Percentiles rank a stretch among this genome's conserved stretches.
Evolutionary conservation across 64 coral and sea anemone species (phyloP).

Genomic region (Montipora efflorescens): DNA sequence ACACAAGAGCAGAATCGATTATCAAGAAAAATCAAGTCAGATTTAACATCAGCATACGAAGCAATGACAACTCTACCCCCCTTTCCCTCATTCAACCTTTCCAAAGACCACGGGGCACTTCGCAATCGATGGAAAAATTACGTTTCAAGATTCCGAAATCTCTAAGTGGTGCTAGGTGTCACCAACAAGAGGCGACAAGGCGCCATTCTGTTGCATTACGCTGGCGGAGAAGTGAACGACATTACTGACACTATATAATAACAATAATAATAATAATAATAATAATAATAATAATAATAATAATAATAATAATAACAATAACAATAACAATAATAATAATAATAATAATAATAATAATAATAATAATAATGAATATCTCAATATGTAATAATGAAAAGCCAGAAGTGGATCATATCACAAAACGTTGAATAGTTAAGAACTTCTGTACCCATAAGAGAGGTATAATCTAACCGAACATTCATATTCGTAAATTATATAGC

Average conservation of each 20-base stretch:
- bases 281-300: no score
- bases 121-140: conserved; percentile 67
- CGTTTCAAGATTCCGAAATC: conserved; percentile 44
- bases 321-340: no score
- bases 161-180: conserved; percentile 35
- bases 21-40: not conserved
- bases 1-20: not conserved
- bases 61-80: conserved; percentile 12
- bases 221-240: not conserved
- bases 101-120: conserved; percentile 14
- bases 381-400: no score
- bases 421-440: no score
- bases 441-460: no score
- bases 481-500: no score
- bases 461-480: no score
- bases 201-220: not conserved
- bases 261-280: no score
- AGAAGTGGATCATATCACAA: no score
- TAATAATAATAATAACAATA: no score
- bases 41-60: not conserved
- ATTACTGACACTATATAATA: not conserved
- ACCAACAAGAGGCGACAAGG: conserved; percentile 21
- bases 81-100: conserved; percentile 28
- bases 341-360: no score
- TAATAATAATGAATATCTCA: no score